phyloP scores from a whole-genome alignment of 1,140 invertebrate species.

The Aphelenchoides besseyi region DNA sequence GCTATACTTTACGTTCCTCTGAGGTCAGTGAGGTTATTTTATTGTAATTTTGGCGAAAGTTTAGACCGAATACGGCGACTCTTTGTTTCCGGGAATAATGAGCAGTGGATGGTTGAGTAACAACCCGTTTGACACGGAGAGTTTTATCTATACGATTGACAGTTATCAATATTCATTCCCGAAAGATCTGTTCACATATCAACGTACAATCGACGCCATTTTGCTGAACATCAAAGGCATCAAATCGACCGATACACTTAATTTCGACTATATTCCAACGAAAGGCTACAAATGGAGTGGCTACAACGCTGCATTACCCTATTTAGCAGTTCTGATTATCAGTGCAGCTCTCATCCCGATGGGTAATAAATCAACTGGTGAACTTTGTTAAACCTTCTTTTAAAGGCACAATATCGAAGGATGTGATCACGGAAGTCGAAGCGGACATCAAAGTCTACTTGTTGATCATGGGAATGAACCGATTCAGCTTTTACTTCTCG shows the following conservation, averaged over 20 bases:
- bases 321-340: neutral
- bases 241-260: neutral
- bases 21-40: neutral
- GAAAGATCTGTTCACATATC: neutral
- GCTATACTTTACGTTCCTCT: neutral
- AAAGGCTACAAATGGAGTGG: neutral
- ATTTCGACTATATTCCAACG: conserved; percentile 5
- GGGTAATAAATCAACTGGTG: no score
- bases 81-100: neutral
- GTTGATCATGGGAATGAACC: conserved; percentile 18
- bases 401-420: neutral
- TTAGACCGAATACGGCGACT: neutral
- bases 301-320: neutral
- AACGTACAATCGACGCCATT: neutral
- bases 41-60: neutral
- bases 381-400: no score
- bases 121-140: conserved; percentile 13
- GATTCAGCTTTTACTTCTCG: conserved; percentile 21
- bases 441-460: conserved; percentile 20
- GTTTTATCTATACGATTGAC: neutral
- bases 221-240: neutral
- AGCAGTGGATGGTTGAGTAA: neutral
- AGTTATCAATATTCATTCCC: neutral
- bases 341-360: neutral
- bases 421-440: conserved; percentile 9